Evolutionary conservation across 2,888 invertebrate species (phyloP).

Genomic region (Crossocerus cetratus): DNA sequence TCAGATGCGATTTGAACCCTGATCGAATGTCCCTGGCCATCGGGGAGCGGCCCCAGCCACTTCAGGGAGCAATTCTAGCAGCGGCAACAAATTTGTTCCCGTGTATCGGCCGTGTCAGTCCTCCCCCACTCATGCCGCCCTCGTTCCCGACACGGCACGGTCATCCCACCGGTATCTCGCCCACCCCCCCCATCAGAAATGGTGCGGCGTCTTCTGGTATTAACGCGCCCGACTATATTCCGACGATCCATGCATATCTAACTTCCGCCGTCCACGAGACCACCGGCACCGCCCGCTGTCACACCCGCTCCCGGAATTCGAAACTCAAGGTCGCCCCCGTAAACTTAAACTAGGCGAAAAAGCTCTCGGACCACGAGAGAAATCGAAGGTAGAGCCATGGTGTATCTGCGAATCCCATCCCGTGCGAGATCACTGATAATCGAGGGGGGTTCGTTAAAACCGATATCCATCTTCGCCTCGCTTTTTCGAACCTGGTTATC

Average conservation of each 20-base stretch:
- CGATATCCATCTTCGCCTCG: background rate
- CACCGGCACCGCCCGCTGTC: slow-evolving; percentile 47
- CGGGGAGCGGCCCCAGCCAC: slow-evolving; percentile 34
- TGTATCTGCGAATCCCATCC: slow-evolving; percentile 22
- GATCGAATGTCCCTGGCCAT: slow-evolving; percentile 36
- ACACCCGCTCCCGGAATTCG: slow-evolving; percentile 38
- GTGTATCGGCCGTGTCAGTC: slow-evolving; percentile 25
- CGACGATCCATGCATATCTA: slow-evolving; percentile 71
- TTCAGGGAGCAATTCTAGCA: slow-evolving; percentile 54
- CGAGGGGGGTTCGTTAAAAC: no score
- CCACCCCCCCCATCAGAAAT: slow-evolving; percentile 25
- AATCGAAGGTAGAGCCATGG: slow-evolving; percentile 18
- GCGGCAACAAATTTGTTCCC: slow-evolving; percentile 49
- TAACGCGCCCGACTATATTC: slow-evolving; percentile 71
- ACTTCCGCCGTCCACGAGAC: slow-evolving; percentile 52
- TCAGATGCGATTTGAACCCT: slow-evolving; percentile 43
- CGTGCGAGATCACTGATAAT: slow-evolving; percentile 27
- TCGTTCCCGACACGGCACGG: slow-evolving; percentile 4
- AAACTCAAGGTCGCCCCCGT: slow-evolving; percentile 25
- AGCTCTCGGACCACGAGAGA: slow-evolving; percentile 31
- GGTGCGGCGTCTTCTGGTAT: slow-evolving; percentile 65
- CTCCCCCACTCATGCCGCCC: slow-evolving; percentile 17
- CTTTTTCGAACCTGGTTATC: background rate
- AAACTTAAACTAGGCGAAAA: slow-evolving; percentile 21
- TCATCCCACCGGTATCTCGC: slow-evolving; percentile 36